Base-by-base conservation (phyloP, 2,888 invertebrate species). In the Buathra laborator region DNA sequence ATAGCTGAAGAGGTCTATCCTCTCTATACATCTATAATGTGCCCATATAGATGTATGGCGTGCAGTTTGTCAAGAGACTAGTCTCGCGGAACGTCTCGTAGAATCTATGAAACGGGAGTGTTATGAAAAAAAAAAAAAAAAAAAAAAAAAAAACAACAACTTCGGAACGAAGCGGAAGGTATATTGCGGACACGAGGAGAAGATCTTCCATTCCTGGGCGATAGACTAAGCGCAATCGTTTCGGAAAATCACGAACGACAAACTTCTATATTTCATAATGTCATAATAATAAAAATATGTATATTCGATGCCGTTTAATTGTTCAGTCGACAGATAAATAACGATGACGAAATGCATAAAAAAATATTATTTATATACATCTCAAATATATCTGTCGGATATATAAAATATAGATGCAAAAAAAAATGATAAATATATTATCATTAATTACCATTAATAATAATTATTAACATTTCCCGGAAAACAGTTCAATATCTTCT, bases 51-150 rank as follows among this genome's bases (percentile, higher is more conserved):
- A 64, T 46, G 71, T 75, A 46, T 76, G 46, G 67, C 51, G 81
- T 82, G 85, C 83, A 85, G 85, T 85, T 84, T 79, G 81, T 75
- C 64, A 68, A 68, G 79, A 81, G 72, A 70, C 64, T 79, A 44
- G 56, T 76, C 43, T 68, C 72, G 80, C 66, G 76, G 68, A 29
- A 44, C 71, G 78, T 68, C 56, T 68, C 64, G 51, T 56, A n/a
- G 32, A 72, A 71, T 72, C 76, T 51, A 68, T 59, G 78, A 74
- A 76, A 66, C 51, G 72, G 79, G 62, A 53, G 68, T 62, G 37
- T 62, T 43, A 3, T 70, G 67, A 72, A 24, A 70, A 85, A 77
- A 72, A 24, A 70, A 85, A 83, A 81, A 79, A 46, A 37, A 72
- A 24, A 70, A 85, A 77, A 72, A 24, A 70, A 85, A 83, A 81